Base-by-base conservation (phyloP, 2,797 vertebrate genomes). In the Acrossocheilus fasciatus region DNA sequence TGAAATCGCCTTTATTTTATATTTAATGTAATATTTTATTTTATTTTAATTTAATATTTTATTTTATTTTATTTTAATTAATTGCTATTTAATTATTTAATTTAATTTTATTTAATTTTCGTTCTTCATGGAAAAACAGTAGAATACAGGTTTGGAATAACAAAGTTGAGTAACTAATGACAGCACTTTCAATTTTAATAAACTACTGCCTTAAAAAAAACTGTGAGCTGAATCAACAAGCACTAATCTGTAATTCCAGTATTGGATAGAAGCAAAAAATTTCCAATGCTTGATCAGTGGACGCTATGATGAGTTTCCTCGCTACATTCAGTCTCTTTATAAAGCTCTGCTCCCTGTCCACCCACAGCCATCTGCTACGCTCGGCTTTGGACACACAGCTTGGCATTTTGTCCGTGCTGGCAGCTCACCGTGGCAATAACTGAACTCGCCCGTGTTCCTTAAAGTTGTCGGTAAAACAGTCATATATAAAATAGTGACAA, bases 341-440 rank as follows among this genome's bases (percentile, higher is more conserved):
- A 66, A 81, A 64, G 57, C 45, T 50, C 45, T 23, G 43, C 78
- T 73, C 62, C 41, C 86, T 83, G 80, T 77, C 86, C 64, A 74
- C 86, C 74, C 81, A 82, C 34, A n/a, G 62, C 72, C 72, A 75
- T 83, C 73, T 82, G 73, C 52, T 62, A 87, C 5, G 41, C 39
- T 41, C 64, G 36, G 64, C 52, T 83, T 69, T 81, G 64, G 79
- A 81, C 64, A 52, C 64, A 50, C 64, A 36, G 59, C 30, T 34
- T 68, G 79, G 62, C 62, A 69, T 69, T 81, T 50, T 50, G 62
- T 81, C 64, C 45, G 0, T 2, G 39, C 36, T 72, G 81, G 69
- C 81, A 83, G 52, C 50, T 73, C 66, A 52, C 7, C 2, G 23
- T 59, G 23, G 23, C 15, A 57, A 73, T 45, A 83, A 73, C 81